Conservation (phyloP, 2,113 vertebrate species). For the Beaufortia kweichowensis region DNA sequence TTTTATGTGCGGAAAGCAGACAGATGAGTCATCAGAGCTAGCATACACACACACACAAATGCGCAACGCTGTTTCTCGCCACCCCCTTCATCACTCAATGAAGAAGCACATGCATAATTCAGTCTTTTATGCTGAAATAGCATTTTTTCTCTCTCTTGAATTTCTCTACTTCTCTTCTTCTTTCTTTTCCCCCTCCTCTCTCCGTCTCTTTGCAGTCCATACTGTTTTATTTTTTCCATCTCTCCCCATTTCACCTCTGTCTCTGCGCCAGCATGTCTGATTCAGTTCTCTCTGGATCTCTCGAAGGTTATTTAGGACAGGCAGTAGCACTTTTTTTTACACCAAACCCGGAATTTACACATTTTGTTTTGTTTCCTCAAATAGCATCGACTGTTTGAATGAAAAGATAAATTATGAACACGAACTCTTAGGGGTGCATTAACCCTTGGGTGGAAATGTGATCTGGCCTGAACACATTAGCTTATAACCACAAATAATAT, state of each 20-base stretch:
- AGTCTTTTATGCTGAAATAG: conserved; percentile 33
- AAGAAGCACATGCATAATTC: conserved; percentile 40
- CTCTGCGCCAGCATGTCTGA: not conserved
- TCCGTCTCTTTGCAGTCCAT: not conserved
- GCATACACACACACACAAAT: conserved; percentile 13
- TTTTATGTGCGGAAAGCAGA: conserved; percentile 59
- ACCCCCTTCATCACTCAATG: conserved; percentile 4
- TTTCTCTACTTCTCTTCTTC: not conserved
- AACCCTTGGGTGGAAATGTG: no score
- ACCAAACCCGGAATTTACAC: no score
- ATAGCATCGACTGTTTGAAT: no score
- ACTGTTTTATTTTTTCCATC: not conserved
- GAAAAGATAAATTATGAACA: no score
- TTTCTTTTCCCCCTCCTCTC: not conserved
- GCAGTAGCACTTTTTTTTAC: no score
- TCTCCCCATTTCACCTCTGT: not conserved
- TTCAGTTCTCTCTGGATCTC: not conserved
- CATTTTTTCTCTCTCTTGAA: not conserved
- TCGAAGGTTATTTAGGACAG: not conserved
- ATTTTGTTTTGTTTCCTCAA: no score
- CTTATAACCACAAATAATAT: not conserved
- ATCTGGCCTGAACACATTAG: not conserved
- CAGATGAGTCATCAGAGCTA: conserved; percentile 60
- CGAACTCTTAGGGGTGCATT: no score
- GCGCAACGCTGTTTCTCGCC: not conserved